Evolutionary conservation across 2,888 invertebrate genomes (phyloP), one percentile per base, ranked within the genome.

Genomic region (Hedychridium roseum): DNA sequence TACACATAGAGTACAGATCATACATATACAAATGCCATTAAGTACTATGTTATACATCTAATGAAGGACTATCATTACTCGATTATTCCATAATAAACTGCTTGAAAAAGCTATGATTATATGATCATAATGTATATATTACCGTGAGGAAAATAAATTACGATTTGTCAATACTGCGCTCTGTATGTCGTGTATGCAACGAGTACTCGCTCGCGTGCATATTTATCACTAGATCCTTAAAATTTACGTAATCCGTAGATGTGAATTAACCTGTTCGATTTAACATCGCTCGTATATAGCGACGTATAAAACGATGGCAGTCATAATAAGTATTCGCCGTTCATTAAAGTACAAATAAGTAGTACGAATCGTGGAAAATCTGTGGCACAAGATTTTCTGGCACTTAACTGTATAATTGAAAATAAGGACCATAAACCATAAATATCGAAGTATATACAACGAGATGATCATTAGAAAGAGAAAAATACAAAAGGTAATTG

Each of bases 21-120:
- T 69, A 73, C 70, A 70, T 73, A 73, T 73, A 75, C 69, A 72
- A 73, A 76, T 74, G 73, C 70, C n/a, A 70, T 74, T 74, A 75
- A 60, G 61, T 71, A 55, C 70, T 73, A 76, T 62, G 61, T 50
- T 62, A 65, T 63, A 68, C 66, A 68, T 70, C 70, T 71, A 71
- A 66, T 70, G 64, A 66, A 73, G 65, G 34, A 40, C 35, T 14
- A 30, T 28, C 36, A 21, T 39, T 62, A 64, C 46, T 50, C 54
- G 52, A 63, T 57, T 43, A 60, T 38, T 40, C 50, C 52, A 60
- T 23, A 30, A 40, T 57, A 43, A 47, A 23, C 46, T 38, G 53
- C 41, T 52, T 54, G 50, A 46, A 58, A 49, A 54, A 53, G 60
- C 60, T 65, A 65, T 39, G 50, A 44, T 39, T 61, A 57, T 41